Conservation (phyloP, 2,888 invertebrate species). For the Hololepta plana region DNA sequence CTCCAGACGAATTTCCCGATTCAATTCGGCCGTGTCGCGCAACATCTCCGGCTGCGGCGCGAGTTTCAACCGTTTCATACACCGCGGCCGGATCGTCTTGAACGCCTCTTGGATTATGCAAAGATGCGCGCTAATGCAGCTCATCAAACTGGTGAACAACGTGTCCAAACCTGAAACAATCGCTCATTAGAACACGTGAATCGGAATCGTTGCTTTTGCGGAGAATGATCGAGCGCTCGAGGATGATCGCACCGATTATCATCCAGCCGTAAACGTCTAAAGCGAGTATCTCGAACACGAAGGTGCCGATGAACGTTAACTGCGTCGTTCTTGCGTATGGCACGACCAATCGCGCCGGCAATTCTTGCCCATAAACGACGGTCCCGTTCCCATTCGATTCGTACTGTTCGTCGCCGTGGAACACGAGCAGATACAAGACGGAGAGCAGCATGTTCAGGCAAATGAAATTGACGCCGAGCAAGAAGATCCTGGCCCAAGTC, state of each 20-base stretch:
- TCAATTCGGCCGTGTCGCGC: conserved; percentile 9
- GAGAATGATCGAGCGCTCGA: conserved; percentile 1
- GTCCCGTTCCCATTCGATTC: conserved; percentile 8
- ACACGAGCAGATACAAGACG: conserved; percentile 9
- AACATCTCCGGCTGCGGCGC: conserved; percentile 5
- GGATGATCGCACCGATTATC: conserved; percentile 10
- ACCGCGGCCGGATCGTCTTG: conserved; percentile 13
- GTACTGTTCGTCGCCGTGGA: conserved; percentile 8
- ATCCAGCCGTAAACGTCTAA: conserved; percentile 12
- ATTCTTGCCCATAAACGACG: conserved; percentile 11
- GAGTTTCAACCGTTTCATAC: conserved; percentile 10
- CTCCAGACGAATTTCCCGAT: conserved; percentile 13
- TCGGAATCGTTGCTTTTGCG: neutral
- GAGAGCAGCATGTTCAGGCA: conserved; percentile 10
- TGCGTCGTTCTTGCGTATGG: conserved; percentile 9
- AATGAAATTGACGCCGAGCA: conserved; percentile 11
- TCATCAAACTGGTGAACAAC: conserved; percentile 14
- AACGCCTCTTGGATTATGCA: conserved; percentile 14
- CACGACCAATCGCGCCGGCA: conserved; percentile 11
- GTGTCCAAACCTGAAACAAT: conserved; percentile 13
- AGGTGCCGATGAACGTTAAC: conserved; percentile 9
- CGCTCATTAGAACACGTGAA: neutral
- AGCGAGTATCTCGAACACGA: conserved; percentile 10
- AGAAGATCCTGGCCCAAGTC: conserved; percentile 10
- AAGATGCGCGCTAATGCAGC: conserved; percentile 14